Evolutionary conservation across 2,888 invertebrate genomes (phyloP).

Genomic region (Metacarcinus magister): DNA sequence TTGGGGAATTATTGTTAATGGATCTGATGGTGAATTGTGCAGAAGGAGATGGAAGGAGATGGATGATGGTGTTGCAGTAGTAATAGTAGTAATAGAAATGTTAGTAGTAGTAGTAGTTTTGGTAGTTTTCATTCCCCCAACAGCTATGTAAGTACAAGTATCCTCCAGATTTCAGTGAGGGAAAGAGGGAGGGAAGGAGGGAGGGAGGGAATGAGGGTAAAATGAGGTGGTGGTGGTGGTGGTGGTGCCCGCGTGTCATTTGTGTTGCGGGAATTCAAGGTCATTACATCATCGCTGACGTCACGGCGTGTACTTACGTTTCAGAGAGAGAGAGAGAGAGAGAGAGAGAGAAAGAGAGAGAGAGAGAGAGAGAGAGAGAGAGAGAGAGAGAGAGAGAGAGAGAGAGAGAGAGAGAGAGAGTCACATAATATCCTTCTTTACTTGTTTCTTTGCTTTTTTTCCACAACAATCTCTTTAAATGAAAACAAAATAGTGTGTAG

Average conservation of each 20-base stretch:
- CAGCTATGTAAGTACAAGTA: not conserved
- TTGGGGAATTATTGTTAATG: not conserved
- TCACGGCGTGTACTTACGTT: not conserved
- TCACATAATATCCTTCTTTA: not conserved
- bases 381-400: slow-evolving; percentile 2
- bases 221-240: not conserved
- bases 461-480: not conserved
- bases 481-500: not conserved
- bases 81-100: not conserved
- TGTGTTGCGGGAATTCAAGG: not conserved
- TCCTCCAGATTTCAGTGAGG: not conserved
- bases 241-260: not conserved
- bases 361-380: slow-evolving; percentile 2
- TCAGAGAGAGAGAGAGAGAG: too few relatives aligned
- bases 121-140: not conserved
- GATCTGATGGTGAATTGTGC: not conserved
- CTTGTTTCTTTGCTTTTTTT: not conserved
- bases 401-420: slow-evolving; percentile 2
- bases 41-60: not conserved
- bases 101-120: not conserved
- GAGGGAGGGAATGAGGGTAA: not conserved
- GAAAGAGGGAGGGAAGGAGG: not conserved
- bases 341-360: not conserved
- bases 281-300: not conserved
- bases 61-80: not conserved